Evolutionary conservation across 35 echinoderm and acorn worm genomes (phyloP).

Genomic region (Amphiura filiformis): DNA sequence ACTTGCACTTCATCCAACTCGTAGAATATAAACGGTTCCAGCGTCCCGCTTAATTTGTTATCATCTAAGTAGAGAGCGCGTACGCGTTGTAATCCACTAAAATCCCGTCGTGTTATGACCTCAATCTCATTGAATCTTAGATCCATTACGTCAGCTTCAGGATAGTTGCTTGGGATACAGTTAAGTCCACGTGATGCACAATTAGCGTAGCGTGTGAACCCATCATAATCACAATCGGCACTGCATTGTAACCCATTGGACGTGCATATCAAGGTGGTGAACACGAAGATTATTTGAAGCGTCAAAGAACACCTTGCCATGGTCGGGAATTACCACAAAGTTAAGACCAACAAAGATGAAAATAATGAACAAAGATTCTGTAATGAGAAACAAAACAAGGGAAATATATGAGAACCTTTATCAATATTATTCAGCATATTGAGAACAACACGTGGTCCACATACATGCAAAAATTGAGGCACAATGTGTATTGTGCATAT

Average conservation of each 20-base stretch:
- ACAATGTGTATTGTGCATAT: too few species aligned
- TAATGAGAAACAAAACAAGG: too few species aligned
- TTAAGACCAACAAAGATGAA: too few species aligned
- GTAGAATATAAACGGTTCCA: not conserved
- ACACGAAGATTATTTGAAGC: too few species aligned
- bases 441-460: too few species aligned
- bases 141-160: constrained; percentile 26
- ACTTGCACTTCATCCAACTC: not conserved
- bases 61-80: not conserved
- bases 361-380: too few species aligned
- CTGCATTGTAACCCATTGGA: not conserved
- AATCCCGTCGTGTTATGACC: not conserved
- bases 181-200: not conserved
- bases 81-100: not conserved
- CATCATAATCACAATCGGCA: constrained; percentile 5
- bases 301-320: too few species aligned
- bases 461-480: too few species aligned
- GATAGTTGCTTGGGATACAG: constrained; percentile 25
- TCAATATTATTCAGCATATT: too few species aligned
- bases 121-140: constrained; percentile 15
- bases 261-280: too few species aligned
- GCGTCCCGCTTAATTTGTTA: not conserved
- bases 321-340: too few species aligned
- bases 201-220: not conserved
- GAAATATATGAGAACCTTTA: too few species aligned